Evolutionary conservation across 2,888 invertebrate species (phyloP), one percentile per base, ranked within the genome.

Genomic region (Acheta domesticus): DNA sequence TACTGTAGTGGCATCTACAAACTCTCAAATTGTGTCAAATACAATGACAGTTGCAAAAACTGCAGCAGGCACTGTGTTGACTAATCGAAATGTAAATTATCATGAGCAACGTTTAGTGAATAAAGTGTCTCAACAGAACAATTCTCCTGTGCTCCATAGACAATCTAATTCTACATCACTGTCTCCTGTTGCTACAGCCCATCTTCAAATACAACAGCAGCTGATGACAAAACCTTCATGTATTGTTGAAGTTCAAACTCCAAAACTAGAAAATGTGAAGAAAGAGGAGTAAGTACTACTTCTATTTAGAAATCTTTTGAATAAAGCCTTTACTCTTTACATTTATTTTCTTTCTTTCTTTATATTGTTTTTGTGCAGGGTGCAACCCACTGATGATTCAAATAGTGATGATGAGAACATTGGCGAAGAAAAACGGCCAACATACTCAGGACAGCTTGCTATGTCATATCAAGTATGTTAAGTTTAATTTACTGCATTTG

Each of bases 301-400:
- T 76, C 19, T 76, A 21, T 23, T 14, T 48, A 77, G n/a, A 77
- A 77, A 19, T 76, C 76, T 2, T 5, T 48, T 12, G 1, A 20
- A 23, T 1, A 75, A 75, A 23, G 1, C 8, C 12, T 20, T 12
- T n/a, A 20, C 19, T 49, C n/a, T 48, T 8, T 11, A 79, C 73
- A 73, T 78, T 76, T 50, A 16, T 19, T n/a, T 76, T 79, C 23
- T 75, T 75, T 77, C 48, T 36, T 48, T 76, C 48, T n/a, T n/a
- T n/a, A n/a, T 48, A 48, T 50, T 80, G 78, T 48, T 83, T 83
- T 82, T 83, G 83, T 74, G 80, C 82, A 76, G 75, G 48, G 76
- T 80, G 49, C 75, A 36, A 50, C 19, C 74, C 48, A 23, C 48
- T 12, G 49, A 76, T 36, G 16, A 80, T 48, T 49, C 50, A 12